phyloP scores from a whole-genome alignment of 2,888 invertebrate species.

The Bembecia ichneumoniformis region DNA sequence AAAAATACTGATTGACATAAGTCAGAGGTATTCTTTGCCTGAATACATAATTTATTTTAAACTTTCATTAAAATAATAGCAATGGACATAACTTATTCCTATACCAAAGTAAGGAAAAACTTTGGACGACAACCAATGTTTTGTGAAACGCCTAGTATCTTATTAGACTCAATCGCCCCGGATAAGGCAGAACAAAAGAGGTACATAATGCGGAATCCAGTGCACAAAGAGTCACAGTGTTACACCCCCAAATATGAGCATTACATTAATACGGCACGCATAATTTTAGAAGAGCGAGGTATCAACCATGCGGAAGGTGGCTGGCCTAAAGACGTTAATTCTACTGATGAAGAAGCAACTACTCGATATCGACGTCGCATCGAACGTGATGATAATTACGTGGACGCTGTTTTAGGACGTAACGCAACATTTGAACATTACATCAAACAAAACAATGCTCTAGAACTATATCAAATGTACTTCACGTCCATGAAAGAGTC shows the following conservation, averaged over 20 bases:
- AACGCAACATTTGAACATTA: constrained; percentile 71
- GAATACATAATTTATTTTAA: not conserved
- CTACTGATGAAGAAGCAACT: constrained; percentile 76
- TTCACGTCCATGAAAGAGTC: constrained; percentile 68
- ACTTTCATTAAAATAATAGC: not conserved
- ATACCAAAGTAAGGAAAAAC: constrained; percentile 46
- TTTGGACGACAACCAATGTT: constrained; percentile 62
- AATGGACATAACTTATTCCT: constrained; percentile 24
- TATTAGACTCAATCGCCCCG: constrained; percentile 40
- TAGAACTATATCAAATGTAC: constrained; percentile 82
- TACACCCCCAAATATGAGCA: constrained; percentile 33
- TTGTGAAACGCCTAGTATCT: constrained; percentile 28
- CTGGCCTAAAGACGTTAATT: constrained; percentile 82
- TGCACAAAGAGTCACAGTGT: constrained; percentile 48
- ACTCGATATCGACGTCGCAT: constrained; percentile 79
- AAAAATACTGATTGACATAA: too few species aligned
- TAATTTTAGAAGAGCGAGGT: constrained; percentile 62
- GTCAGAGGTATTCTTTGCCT: too few species aligned
- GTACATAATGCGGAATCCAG: constrained; percentile 56
- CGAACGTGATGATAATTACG: constrained; percentile 82
- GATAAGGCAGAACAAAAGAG: constrained; percentile 32
- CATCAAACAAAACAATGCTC: constrained; percentile 80
- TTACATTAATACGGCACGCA: constrained; percentile 71
- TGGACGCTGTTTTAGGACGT: constrained; percentile 71
- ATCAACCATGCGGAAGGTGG: constrained; percentile 83